Base-by-base conservation (phyloP, 1,140 invertebrate genomes). In the Anastrepha ludens region DNA sequence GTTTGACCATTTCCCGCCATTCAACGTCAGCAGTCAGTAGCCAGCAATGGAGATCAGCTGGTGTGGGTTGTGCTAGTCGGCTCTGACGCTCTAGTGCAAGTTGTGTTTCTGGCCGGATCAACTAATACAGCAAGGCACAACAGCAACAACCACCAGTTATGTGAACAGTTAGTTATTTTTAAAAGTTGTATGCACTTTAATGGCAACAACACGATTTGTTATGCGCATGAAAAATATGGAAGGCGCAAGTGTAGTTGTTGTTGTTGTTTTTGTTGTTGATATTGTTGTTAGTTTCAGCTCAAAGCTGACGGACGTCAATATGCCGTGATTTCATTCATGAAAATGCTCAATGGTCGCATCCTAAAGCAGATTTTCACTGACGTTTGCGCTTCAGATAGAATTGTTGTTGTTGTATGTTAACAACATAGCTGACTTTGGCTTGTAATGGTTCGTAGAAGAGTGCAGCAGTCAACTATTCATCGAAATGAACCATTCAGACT, bases 151-250 rank as follows among this genome's bases (percentile, higher is more conserved):
- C 29, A 4, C 29, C 13, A 41, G 67, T 47, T 74, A 17, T 74
- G 67, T 8, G 13, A 39, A 74, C 39, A 67, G 39, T 20, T 39
- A 41, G 20, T 39, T 20, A 39, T 11, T 81, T 81, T 55, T 17
- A 81, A 55, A 81, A 55, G 74, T 55, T 81, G 74, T 81, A 55
- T 81, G 74, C 44, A 81, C 74, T 81, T 81, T 55, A 81, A 81
- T 81, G 74, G 74, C 47, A 81, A 81, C n/a, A 50, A 55, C 74
- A 81, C 74, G 74, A 55, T 81, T 81, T 55, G 74, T 81, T 55
- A 55, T 81, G 44, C n/a, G 20, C 41, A 44, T 15, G 4, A 5
- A 11, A 67, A 67, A 58, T 39, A 67, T 39, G 13, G 65, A 29
- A 8, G 29, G 65, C 1, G 55, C 17, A 55, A 20, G n/a, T 13